phyloP scores from a whole-genome alignment of 2,888 invertebrate genomes.

The Xestia rhomboidea region DNA sequence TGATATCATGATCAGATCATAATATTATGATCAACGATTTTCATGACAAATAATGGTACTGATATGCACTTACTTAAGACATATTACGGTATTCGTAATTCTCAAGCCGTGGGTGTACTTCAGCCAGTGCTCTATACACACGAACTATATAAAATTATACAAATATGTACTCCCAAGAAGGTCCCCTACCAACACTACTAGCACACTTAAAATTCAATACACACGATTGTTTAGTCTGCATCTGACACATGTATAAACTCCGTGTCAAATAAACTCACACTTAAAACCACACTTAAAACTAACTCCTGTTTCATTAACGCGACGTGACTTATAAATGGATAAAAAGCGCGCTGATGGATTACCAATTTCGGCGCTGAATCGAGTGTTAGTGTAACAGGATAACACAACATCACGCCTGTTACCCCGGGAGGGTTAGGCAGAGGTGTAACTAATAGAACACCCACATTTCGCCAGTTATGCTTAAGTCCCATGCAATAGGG shows the following conservation, averaged over 20 bases:
- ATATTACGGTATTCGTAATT: neutral
- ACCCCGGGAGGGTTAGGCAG: neutral
- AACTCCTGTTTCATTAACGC: neutral
- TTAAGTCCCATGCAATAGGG: too few relatives aligned
- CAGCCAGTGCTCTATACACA: neutral
- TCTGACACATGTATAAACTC: slow-evolving; percentile 16
- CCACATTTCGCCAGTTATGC: too few relatives aligned
- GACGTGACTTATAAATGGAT: neutral
- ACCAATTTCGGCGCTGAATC: neutral
- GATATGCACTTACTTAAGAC: neutral
- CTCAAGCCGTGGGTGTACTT: neutral
- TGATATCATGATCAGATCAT: neutral
- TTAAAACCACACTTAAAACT: slow-evolving; percentile 45
- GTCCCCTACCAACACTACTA: neutral
- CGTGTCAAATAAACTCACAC: slow-evolving; percentile 41
- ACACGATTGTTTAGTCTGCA: slow-evolving; percentile 52
- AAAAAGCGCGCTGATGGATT: neutral
- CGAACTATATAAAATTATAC: neutral
- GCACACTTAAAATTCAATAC: slow-evolving; percentile 4
- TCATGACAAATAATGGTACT: neutral
- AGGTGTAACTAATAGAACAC: too few relatives aligned
- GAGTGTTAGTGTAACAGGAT: neutral
- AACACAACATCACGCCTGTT: neutral
- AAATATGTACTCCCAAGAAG: neutral
- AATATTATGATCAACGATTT: neutral